These are phyloP conservation scores for Seriola rivoliana DNA, from an alignment of 2,113 vertebrate genomes.

Conservation along the genomic window DNA sequence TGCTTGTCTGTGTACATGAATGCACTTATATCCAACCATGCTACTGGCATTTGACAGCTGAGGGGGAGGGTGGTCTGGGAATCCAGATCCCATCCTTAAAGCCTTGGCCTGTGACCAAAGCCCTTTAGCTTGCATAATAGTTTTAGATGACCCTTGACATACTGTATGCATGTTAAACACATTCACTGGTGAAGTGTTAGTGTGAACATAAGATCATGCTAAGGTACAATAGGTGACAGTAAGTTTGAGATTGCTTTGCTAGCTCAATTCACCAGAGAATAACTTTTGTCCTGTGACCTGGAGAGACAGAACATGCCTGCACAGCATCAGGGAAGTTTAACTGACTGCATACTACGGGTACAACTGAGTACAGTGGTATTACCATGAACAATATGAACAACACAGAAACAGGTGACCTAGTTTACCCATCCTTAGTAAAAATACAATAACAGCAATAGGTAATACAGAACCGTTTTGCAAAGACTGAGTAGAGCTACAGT, in stretches of 20 bases:
- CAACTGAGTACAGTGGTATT: not conserved
- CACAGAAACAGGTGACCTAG: not conserved
- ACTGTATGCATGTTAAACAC: constrained; percentile 29
- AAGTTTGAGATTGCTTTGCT: not conserved
- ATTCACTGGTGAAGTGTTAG: constrained; percentile 2
- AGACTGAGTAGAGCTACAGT: constrained; percentile 10
- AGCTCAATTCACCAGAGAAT: not conserved
- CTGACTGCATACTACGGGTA: not conserved
- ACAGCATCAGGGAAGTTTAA: not conserved
- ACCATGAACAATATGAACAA: not conserved
- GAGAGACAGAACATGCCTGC: not conserved
- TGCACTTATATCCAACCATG: constrained; percentile 17
- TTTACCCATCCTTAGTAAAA: not conserved
- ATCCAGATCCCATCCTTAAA: constrained; percentile 50
- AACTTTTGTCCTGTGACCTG: not conserved
- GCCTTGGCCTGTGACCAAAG: constrained; percentile 48
- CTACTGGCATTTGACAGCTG: constrained; percentile 35
- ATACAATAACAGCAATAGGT: constrained; percentile 3
- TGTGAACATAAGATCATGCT: constrained; percentile 18
- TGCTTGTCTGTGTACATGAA: constrained; percentile 31
- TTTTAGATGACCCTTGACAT: constrained; percentile 57
- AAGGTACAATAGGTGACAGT: not conserved
- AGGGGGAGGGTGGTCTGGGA: not conserved
- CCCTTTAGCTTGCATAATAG: constrained; percentile 65
- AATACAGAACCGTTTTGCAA: not conserved